Evolutionary conservation across 1,140 invertebrate genomes (phyloP), one percentile per base, ranked within the genome.

Genomic region (Aporrectodea caliginosa): DNA sequence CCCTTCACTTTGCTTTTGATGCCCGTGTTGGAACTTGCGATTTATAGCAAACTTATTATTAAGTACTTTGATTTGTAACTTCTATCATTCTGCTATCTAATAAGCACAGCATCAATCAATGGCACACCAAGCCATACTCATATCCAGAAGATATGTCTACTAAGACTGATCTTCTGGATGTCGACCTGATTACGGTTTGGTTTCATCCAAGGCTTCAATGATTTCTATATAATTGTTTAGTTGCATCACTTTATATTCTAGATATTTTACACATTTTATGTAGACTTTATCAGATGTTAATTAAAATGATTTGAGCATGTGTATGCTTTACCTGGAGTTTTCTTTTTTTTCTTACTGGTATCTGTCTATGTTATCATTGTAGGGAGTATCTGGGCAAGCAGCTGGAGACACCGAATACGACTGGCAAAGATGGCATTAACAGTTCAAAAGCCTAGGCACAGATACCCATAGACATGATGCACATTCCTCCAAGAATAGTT

Each of bases 341-440:
- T 31, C 30, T 75, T 77, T 6, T 58, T 22, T 29, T 12, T 16
- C 1, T 35, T n/a, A 34, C 78, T 35, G 58, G 29, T 2, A 30
- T 73, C 2, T 69, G 35, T 80, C 78, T 68, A 71, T 72, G 83
- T 84, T 72, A 58, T 69, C 80, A 71, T 85, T 84, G 29, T 85
- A 96, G 94, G 94, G 96, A 98, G 88, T 99, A 98, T 87, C 91
- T 98, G 77, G 96, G 96, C 82, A 95, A 95, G 84, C 96, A 98
- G 88, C 88, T 99, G 84, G 95, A 97, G 86, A 69, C 35, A 16
- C 33, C 33, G 12, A 12, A 32, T n/a, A 58, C n/a, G 33, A 27
- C n/a, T 72, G 31, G 31, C 2, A 32, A 72, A 29, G 70, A 27
- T 32, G n/a, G 2, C 6, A 29, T 29, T 14, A 14, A 27, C 2